Conservation (phyloP, 2,113 vertebrate species). For the Neogobius melanostomus region DNA sequence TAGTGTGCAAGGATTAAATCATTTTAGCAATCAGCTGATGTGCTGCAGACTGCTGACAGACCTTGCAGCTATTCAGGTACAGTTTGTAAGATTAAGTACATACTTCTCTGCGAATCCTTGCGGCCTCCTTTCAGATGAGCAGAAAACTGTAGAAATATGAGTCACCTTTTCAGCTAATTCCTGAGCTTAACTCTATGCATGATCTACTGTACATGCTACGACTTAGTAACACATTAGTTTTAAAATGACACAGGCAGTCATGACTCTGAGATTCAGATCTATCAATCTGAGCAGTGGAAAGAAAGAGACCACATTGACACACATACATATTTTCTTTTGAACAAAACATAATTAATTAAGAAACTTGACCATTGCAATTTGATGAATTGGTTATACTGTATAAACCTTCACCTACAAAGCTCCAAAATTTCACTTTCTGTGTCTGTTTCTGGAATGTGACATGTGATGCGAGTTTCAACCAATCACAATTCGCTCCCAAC, state of each 20-base stretch:
- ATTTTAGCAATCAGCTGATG: conserved; percentile 6
- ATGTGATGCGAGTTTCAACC: neutral
- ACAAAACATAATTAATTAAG: too few species aligned
- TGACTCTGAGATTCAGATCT: too few species aligned
- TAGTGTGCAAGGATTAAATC: neutral
- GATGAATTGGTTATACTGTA: too few species aligned
- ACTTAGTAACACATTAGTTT: too few species aligned
- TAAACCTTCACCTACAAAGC: neutral
- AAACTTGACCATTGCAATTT: too few species aligned
- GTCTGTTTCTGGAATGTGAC: neutral
- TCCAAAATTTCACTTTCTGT: neutral
- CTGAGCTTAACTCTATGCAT: neutral
- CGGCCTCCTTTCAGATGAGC: neutral
- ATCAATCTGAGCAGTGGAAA: too few species aligned
- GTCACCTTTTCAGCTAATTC: neutral
- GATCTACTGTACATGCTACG: too few species aligned
- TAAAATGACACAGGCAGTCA: too few species aligned
- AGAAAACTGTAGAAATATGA: neutral
- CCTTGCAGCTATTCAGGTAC: neutral
- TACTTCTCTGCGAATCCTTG: neutral
- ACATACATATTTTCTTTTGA: neutral
- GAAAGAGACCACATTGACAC: neutral
- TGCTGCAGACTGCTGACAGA: neutral
- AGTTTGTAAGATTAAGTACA: conserved; percentile 3
- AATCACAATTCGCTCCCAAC: neutral